A percentile compares a stretch with the other conserved stretches of the same genome.
phyloP scores from a whole-genome alignment of 1,140 invertebrate species.

The Sitobion miscanthi region DNA sequence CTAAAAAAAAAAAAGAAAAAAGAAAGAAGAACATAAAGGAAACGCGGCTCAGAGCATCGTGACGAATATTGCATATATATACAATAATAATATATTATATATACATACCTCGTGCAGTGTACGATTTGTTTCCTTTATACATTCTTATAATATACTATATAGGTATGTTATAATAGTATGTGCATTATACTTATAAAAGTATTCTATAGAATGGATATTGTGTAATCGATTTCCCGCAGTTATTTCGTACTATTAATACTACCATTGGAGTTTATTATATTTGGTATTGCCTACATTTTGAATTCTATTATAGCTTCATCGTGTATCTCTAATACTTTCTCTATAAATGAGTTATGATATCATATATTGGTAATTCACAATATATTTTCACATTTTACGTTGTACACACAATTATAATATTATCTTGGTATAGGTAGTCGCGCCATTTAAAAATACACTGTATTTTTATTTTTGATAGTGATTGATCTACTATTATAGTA shows the following conservation, averaged over 20 bases:
- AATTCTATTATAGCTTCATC: background rate
- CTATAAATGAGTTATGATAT: constrained; percentile 1
- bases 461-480: background rate
- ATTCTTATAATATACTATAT: background rate
- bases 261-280: background rate
- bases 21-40: background rate
- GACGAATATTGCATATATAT: background rate
- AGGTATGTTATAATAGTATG: background rate
- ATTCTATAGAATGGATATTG: background rate
- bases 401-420: background rate
- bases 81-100: background rate
- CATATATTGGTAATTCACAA: background rate
- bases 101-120: background rate
- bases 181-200: too few relatives aligned
- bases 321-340: background rate
- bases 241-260: background rate
- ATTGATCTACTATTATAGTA: background rate
- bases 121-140: constrained; percentile 1
- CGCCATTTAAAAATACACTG: background rate
- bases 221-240: background rate
- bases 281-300: background rate
- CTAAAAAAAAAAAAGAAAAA: background rate
- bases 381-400: background rate
- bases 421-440: background rate
- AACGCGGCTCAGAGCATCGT: background rate